Percentiles rank a stretch among this genome's conserved stretches.
phyloP scores from a whole-genome alignment of 2,888 invertebrate genomes.

The Sericinus montela region DNA sequence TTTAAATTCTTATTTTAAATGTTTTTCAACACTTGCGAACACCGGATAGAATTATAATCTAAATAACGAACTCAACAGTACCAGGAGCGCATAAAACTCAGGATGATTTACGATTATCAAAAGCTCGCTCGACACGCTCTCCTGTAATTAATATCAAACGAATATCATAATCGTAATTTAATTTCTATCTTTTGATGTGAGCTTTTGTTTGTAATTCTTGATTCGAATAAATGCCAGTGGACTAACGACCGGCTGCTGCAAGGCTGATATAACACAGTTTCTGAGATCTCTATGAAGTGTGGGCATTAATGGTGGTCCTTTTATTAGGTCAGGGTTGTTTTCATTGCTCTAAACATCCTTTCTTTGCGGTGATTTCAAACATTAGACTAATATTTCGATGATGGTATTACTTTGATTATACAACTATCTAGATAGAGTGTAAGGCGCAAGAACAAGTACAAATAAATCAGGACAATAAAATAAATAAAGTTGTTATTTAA shows the following conservation, averaged over 20 bases:
- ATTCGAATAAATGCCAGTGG: slow-evolving; percentile 2
- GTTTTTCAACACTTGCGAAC: neutral
- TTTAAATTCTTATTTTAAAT: too few species aligned
- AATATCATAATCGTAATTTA: slow-evolving; percentile 36
- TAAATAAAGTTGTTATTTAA: too few species aligned
- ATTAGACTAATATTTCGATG: too few species aligned
- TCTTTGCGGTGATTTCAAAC: slow-evolving; percentile 4
- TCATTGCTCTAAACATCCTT: slow-evolving; percentile 35
- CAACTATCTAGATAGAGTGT: too few species aligned
- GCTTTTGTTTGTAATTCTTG: slow-evolving; percentile 27
- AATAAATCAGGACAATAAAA: too few species aligned
- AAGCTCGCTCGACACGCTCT: slow-evolving; percentile 20
- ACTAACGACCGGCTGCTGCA: slow-evolving; percentile 8
- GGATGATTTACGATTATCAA: slow-evolving; percentile 22
- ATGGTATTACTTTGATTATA: too few species aligned
- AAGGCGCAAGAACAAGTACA: too few species aligned
- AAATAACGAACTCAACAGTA: slow-evolving; percentile 17
- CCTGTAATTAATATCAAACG: slow-evolving; percentile 33
- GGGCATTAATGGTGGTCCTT: neutral
- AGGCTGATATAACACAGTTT: slow-evolving; percentile 12
- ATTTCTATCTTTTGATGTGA: slow-evolving; percentile 31
- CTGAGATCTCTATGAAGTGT: slow-evolving; percentile 3
- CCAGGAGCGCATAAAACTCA: slow-evolving; percentile 23
- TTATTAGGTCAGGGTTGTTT: slow-evolving; percentile 14
- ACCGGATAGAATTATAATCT: neutral